Conservation (phyloP, 2,888 invertebrate genomes). For the Phortica magna region DNA sequence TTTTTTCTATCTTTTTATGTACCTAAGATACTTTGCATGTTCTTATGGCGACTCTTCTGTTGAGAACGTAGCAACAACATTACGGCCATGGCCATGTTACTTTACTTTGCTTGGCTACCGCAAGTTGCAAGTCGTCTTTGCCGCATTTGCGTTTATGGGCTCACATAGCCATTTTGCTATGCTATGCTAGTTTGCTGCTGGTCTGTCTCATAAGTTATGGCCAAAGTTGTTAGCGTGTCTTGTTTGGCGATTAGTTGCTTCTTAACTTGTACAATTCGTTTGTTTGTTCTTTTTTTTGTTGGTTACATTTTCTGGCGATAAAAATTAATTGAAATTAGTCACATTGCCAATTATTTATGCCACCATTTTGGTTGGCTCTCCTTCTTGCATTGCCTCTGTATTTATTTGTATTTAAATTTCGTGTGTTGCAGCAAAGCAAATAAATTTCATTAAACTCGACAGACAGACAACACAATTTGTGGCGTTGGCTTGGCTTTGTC, state of each 20-base stretch:
- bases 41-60: neutral
- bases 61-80: no score
- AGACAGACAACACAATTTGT: neutral
- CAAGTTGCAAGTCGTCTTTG: neutral
- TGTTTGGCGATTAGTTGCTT: slow-evolving; percentile 14
- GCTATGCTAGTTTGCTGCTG: neutral
- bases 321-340: slow-evolving; percentile 33
- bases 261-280: neutral
- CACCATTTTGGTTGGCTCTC: slow-evolving; percentile 15
- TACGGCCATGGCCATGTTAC: no score
- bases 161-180: neutral
- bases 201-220: neutral
- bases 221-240: slow-evolving; percentile 21
- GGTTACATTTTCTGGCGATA: neutral
- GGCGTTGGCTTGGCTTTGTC: no score
- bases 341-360: slow-evolving; percentile 22
- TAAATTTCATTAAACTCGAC: slow-evolving; percentile 1
- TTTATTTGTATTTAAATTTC: neutral
- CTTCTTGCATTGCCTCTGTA: neutral
- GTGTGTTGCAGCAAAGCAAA: neutral
- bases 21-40: neutral
- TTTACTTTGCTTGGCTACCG: neutral
- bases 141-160: neutral
- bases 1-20: neutral
- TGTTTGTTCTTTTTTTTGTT: neutral